Evolutionary conservation across 2,113 vertebrate species (phyloP), one percentile per base, ranked within the genome.

Genomic region (Scytalopus superciliaris): DNA sequence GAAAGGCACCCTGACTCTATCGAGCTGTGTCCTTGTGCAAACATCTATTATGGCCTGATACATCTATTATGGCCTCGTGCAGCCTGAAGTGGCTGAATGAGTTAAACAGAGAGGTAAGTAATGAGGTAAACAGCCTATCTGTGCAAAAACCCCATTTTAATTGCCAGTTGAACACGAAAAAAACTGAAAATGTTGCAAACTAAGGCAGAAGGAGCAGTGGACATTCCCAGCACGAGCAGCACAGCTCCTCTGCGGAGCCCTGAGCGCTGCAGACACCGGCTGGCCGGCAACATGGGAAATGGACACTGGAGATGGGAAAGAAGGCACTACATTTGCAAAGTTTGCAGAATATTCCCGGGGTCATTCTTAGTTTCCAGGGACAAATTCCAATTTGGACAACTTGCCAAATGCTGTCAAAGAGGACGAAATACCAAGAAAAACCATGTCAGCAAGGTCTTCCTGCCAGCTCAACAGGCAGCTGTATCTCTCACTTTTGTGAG

Each of bases 231-330:
- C 52, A 15, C 23, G 6, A 6, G 55, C 62, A 50, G 19, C 22
- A 19, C 0, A 4, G 59, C 18, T 76, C 25, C 28, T 40, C 37
- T 7, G 2, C 0, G 0, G 39, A 72, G 42, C 53, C 67, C 60
- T 9, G 1, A 17, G 3, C 7, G 3, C 37, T n/a, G 30, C 25
- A 28, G 47, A 33, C 14, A 25, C 11, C 18, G 14, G 15, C 21
- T 64, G 53, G 3, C n/a, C 19, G 12, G 24, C 49, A 40, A 45
- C 30, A 25, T 35, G 35, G 49, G 33, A 28, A 62, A 7, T 0
- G 4, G 23, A 49, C 12, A 28, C 18, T 25, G 30, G 25, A 31
- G 47, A 21, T 6, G 6, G 0, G 4, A 45, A 55, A 28, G 47
- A 9, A 59, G 30, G 16, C 39, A 81, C 9, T 37, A 24, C 10